Evolutionary conservation across 2,797 vertebrate species (phyloP).

Genomic region (Babyrousa celebensis): DNA sequence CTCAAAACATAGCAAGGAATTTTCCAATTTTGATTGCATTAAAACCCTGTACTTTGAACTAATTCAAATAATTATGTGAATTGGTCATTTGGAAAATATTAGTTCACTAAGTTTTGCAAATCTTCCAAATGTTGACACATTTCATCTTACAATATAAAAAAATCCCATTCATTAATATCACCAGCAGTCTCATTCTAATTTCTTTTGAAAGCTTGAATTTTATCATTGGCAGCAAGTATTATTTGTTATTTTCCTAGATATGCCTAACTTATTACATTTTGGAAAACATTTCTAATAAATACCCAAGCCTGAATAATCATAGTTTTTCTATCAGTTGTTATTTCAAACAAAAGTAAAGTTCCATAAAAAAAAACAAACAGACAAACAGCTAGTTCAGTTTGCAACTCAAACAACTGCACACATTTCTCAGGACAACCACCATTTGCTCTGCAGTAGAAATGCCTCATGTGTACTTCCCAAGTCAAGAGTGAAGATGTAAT

Average conservation of each 20-base stretch:
- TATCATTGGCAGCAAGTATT: not conserved
- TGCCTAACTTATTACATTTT: not conserved
- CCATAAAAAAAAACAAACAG: not conserved
- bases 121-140: not conserved
- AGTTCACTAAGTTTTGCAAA: not conserved
- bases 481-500: not conserved
- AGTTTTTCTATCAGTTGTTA: not conserved
- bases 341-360: not conserved
- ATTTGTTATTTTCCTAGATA: not conserved
- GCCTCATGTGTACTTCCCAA: not conserved
- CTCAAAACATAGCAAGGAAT: not conserved
- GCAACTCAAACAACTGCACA: not conserved
- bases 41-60: constrained; percentile 32
- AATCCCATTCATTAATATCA: not conserved
- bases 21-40: constrained; percentile 33
- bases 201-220: not conserved
- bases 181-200: constrained; percentile 7
- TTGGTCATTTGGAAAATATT: constrained; percentile 46
- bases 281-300: not conserved
- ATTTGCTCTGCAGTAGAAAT: not conserved
- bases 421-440: not conserved
- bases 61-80: not conserved
- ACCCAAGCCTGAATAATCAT: not conserved
- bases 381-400: not conserved
- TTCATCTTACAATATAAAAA: not conserved